Evolutionary conservation across 2,113 vertebrate species (phyloP), one percentile per base, ranked within the genome.

Genomic region (Saccopteryx leptura): DNA sequence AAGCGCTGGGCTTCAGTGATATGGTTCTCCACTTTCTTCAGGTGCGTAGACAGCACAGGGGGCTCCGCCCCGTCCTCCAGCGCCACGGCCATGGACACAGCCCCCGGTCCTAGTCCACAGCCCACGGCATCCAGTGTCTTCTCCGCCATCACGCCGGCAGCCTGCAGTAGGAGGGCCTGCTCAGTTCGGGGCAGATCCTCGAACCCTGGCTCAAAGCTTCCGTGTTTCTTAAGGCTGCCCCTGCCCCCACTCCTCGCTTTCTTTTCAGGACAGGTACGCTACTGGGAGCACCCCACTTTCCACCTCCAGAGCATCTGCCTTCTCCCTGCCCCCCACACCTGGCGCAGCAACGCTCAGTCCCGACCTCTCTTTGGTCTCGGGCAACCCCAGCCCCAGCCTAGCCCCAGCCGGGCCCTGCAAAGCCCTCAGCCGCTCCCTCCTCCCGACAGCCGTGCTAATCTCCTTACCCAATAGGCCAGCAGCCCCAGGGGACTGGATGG

Each of bases 11-110:
- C 99, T 83, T 99, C 99, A 0, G 99, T 99, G 97, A 99, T 99
- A 97, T 99, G 99, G 98, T 99, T 99, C 98, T 99, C 99, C 98
- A 99, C 99, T 97, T 99, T 99, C 98, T 99, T 99, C 98, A 99
- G 98, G 98, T 99, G 99, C 4, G 98, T 98, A 96, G 99, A 99
- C 98, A 99, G 98, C 95, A 99, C 98, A 0, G 99, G 98, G 1
- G 99, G 98, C 66, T 99, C 99, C 92, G 99, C 99, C 3, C 99
- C 98, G 95, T 99, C 99, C 98, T 99, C 99, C 98, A 99, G 98
- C 18, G 99, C 98, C 94, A 99, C 99, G 86, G 99, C 98, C 97
- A 96, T 96, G 86, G 96, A 90, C 76, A 97, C 97, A 52, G 96
- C 75, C 91, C 96, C 92, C 3, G 96, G 80, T 91, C 97, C 96